Conservation (phyloP, 2,888 invertebrate species). For the Cheilosia variabilis region DNA sequence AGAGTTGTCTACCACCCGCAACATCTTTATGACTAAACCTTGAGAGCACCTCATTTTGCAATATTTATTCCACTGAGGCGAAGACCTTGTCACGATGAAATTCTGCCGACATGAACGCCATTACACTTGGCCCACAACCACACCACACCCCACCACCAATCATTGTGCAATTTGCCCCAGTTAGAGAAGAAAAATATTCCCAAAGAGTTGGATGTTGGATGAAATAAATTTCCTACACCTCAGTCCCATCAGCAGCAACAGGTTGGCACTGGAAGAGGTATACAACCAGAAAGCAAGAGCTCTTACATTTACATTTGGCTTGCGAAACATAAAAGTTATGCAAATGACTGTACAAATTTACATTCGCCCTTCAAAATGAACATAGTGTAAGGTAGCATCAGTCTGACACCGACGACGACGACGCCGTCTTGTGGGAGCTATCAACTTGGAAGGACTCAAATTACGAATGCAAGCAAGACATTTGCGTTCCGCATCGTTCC, state of each 20-base stretch:
- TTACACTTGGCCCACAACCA: conserved; percentile 32
- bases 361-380: conserved; percentile 52
- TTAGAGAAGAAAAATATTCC: conserved; percentile 38
- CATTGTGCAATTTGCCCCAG: conserved; percentile 31
- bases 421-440: conserved; percentile 12
- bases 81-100: too few relatives aligned
- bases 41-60: too few relatives aligned
- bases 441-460: conserved; percentile 42
- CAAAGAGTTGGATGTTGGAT: conserved; percentile 1
- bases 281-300: conserved; percentile 28
- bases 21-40: too few relatives aligned
- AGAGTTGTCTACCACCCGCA: too few relatives aligned
- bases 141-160: not conserved
- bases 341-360: conserved; percentile 53
- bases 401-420: conserved; percentile 5
- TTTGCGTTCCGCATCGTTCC: conserved; percentile 31
- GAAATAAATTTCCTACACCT: conserved; percentile 34
- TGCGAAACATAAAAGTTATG: conserved; percentile 58
- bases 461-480: conserved; percentile 70
- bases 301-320: conserved; percentile 58
- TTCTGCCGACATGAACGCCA: conserved; percentile 6
- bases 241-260: conserved; percentile 33
- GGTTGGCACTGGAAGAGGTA: conserved; percentile 37
- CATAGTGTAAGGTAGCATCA: conserved; percentile 6
- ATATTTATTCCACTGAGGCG: too few relatives aligned